phyloP scores from a whole-genome alignment of 1,140 invertebrate genomes.

The Pseudomyrmex sp. region DNA sequence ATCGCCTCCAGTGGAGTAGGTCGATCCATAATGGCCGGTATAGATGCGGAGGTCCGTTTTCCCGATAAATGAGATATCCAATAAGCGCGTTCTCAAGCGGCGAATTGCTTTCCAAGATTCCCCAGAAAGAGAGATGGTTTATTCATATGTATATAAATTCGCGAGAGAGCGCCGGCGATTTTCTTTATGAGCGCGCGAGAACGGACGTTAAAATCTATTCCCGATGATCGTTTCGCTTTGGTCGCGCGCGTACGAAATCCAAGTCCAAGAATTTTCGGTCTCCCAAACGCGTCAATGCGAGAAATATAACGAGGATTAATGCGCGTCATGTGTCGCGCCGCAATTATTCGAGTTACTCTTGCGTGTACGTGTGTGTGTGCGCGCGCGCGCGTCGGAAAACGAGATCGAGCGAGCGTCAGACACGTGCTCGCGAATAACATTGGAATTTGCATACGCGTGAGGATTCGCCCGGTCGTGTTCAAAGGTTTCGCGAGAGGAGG shows the following conservation, averaged over 20 bases:
- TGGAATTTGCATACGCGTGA: slow-evolving; percentile 11
- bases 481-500: slow-evolving; percentile 24
- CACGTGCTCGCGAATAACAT: slow-evolving; percentile 49
- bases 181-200: no score
- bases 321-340: no score
- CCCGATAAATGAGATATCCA: slow-evolving; percentile 34
- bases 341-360: no score
- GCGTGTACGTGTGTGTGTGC: no score
- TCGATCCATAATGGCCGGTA: slow-evolving; percentile 35
- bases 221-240: background rate
- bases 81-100: slow-evolving; percentile 18
- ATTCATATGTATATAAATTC: slow-evolving; percentile 25
- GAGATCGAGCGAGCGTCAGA: slow-evolving; percentile 4
- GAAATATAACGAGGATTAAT: background rate
- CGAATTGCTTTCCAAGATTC: background rate
- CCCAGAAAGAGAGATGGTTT: background rate
- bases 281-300: background rate
- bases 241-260: background rate
- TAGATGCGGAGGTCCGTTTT: slow-evolving; percentile 10
- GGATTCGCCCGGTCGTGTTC: background rate
- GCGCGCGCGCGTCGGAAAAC: slow-evolving; percentile 14
- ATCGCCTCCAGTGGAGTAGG: slow-evolving; percentile 44
- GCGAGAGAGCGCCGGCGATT: slow-evolving; percentile 10
- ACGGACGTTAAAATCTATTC: background rate
- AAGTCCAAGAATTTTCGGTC: background rate